Evolutionary conservation across 2,888 invertebrate genomes (phyloP), one percentile per base, ranked within the genome.

Genomic region (Cataglyphis livida): DNA sequence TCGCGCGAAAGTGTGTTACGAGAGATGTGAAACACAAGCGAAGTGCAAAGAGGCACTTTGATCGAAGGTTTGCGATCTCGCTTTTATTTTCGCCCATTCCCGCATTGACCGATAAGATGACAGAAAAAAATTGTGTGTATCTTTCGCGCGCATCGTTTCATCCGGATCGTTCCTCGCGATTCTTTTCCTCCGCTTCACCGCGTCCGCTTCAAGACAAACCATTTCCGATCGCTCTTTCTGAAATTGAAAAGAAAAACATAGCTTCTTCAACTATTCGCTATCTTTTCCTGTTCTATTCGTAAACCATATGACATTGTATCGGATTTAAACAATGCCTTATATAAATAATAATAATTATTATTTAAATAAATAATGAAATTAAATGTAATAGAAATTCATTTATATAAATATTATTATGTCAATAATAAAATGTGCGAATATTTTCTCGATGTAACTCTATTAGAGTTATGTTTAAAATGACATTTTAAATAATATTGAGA

Each of bases 171-270:
- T 68, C 25, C 59, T 21, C 15, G 32, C 21, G 12, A 18, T 21
- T 18, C 32, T 44, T 41, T 54, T 28, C 38, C 38, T 54, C 12
- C 41, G 12, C 15, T 62, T 3, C 10, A 35, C 21, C 21, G 32
- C 21, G 10, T 54, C 12, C 41, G 12, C 15, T 62, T 3, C 10
- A 10, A 1, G 54, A 12, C 25, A 48, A 25, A 25, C 28, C 12
- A 68, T 78, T 78, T 78, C 59, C 78, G 32, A 21, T 18, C 10
- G 6, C 18, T 10, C 35, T 35, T 44, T 18, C 65, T 66, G 57
- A 78, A 78, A 68, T 65, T 65, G 78, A 70, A 65, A 32, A 70
- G 38, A 59, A 66, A 6, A 44, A 59, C 21, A 21, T n/a, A 21
- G 6, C 21, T 68, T 61, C 41, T 25, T 12, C 15, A n/a, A 59